Conservation (phyloP, 2,888 invertebrate genomes). For the Leptinotarsa peninsularis region DNA sequence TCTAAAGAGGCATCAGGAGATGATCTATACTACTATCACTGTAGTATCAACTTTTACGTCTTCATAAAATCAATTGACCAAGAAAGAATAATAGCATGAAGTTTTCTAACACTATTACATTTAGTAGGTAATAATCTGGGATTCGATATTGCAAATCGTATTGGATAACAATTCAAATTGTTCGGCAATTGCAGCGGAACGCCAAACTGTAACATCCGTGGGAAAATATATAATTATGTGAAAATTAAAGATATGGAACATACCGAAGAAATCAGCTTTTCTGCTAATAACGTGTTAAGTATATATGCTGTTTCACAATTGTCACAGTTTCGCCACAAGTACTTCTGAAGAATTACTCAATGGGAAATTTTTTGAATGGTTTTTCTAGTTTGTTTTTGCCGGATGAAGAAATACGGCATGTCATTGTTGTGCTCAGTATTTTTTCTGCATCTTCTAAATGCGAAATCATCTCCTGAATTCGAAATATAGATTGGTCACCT, state of each 20-base stretch:
- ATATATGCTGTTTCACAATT: conserved; percentile 14
- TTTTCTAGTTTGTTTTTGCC: conserved; percentile 4
- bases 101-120: no score
- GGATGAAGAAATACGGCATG: background rate
- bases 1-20: no score
- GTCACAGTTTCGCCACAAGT: conserved; percentile 25
- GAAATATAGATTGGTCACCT: no score
- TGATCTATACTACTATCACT: no score
- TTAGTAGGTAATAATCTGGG: background rate
- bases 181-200: conserved; percentile 17
- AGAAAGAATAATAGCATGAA: no score
- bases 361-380: background rate
- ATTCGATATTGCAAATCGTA: background rate
- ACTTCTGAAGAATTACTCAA: conserved; percentile 9
- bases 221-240: conserved; percentile 30
- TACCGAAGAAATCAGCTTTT: conserved; percentile 5
- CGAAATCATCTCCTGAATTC: no score
- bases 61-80: no score
- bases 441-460: background rate
- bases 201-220: conserved; percentile 22
- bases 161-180: conserved; percentile 6
- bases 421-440: background rate
- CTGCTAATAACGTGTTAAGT: background rate
- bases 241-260: conserved; percentile 28
- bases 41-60: no score